phyloP scores from a whole-genome alignment of 1,140 invertebrate species.

The Tetramorium parvispinum region DNA sequence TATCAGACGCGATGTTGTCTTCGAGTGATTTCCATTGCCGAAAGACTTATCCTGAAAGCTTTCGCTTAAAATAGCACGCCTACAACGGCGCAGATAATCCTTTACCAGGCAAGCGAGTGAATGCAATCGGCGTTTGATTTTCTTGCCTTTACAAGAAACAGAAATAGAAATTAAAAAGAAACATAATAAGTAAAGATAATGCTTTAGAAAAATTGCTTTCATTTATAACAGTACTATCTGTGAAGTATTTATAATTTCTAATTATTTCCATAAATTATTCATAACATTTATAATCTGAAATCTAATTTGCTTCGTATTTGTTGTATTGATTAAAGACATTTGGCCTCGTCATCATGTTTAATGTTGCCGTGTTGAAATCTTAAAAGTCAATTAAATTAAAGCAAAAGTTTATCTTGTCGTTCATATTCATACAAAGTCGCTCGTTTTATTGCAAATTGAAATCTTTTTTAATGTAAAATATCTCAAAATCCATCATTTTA shows the following conservation, averaged over 20 bases:
- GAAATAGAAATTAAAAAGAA: slow-evolving; percentile 42
- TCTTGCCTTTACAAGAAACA: slow-evolving; percentile 24
- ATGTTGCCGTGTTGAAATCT: background rate
- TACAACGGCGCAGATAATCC: slow-evolving; percentile 62
- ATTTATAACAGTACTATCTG: background rate
- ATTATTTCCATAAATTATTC: background rate
- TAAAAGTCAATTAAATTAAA: slow-evolving; percentile 34
- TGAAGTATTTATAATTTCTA: background rate
- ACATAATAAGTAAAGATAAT: slow-evolving; percentile 7
- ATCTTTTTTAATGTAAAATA: slow-evolving; percentile 12
- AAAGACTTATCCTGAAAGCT: slow-evolving; percentile 66
- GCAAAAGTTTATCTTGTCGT: background rate
- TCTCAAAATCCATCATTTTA: slow-evolving; percentile 6
- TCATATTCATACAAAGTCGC: background rate
- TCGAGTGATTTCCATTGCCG: slow-evolving; percentile 26
- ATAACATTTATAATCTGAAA: background rate
- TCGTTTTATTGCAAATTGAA: background rate
- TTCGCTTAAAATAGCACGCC: slow-evolving; percentile 65
- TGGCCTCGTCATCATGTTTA: background rate
- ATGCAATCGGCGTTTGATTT: slow-evolving; percentile 46
- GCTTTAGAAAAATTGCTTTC: background rate
- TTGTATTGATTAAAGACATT: background rate
- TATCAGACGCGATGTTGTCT: background rate
- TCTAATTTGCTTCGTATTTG: background rate
- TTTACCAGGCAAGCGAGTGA: slow-evolving; percentile 8